Evolutionary conservation across 2,888 invertebrate genomes (phyloP), one percentile per base, ranked within the genome.

Genomic region (Parnassius smintheus): DNA sequence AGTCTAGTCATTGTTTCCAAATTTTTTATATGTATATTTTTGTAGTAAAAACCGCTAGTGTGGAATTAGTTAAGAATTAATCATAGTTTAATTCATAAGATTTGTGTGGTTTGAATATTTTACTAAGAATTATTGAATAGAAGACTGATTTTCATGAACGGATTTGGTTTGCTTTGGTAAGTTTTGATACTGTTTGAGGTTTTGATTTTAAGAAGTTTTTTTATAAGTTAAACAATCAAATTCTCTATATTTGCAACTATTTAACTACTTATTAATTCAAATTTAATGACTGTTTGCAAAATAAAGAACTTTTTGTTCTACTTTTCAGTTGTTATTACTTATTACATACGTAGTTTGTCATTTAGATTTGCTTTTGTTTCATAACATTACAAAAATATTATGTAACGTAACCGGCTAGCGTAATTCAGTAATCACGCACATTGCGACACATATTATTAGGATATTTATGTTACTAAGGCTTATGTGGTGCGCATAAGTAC

Each of bases 1-100:
- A 80, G 82, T 91, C 91, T 91, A 91, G 91, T 91, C 91, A 91
- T 86, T 88, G 81, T 84, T 78, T 82, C 91, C 90, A 90, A 91
- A 82, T 82, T 70, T 73, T 70, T 72, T 59, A 64, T 64, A 35
- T 35, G 35, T 35, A 64, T 71, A 66, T 57, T 64, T 51, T 67
- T 68, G 73, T 73, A 81, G 78, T 81, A 78, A 76, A 79, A 80
- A 70, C 72, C 68, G 70, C 54, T 72, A 68, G 75, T 76, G 70
- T 72, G 70, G 71, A 41, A 12, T 13, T 59, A 63, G 42, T 62
- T 62, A 59, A 63, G 68, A 70, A 75, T 70, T 73, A 77, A 81
- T 74, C 76, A 9, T 64, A 69, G 70, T 69, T 74, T 72, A 70
- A 66, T 78, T 75, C 70, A 72, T 76, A 76, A 77, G 75, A 74